A percentile compares a stretch with the other conserved stretches of the same genome.
phyloP scores from a whole-genome alignment of 2,797 vertebrate species.

The Merluccius polli region DNA sequence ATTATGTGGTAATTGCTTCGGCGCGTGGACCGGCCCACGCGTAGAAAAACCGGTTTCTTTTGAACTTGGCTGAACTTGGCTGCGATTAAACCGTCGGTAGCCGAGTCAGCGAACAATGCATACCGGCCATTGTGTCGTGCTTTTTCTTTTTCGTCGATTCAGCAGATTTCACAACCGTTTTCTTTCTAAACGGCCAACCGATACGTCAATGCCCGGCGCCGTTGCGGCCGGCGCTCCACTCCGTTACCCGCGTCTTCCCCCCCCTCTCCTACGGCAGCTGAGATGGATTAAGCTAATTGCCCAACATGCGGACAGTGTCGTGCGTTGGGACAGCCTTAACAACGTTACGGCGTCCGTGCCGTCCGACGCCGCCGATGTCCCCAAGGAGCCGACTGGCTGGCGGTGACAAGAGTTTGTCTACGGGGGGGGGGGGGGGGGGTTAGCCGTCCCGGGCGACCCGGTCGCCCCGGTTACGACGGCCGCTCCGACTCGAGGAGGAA shows the following conservation, averaged over 20 bases:
- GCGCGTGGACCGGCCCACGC: too few relatives aligned
- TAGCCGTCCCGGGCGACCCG: too few relatives aligned
- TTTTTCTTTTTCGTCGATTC: neutral
- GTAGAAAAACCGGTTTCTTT: too few relatives aligned
- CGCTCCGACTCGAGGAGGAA: too few relatives aligned
- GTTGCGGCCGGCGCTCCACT: neutral
- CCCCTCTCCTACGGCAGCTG: neutral
- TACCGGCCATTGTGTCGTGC: too few relatives aligned
- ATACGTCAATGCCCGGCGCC: neutral
- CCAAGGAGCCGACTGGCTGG: neutral
- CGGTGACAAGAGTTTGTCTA: too few relatives aligned
- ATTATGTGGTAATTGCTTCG: constrained; percentile 14
- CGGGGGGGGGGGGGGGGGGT: too few relatives aligned
- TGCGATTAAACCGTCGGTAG: neutral
- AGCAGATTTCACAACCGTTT: neutral
- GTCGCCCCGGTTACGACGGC: too few relatives aligned
- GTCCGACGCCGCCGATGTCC: neutral
- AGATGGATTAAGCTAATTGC: neutral
- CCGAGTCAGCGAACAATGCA: too few relatives aligned
- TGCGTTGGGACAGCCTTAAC: neutral
- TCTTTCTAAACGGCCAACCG: neutral
- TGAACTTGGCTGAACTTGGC: neutral
- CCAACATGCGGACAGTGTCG: neutral
- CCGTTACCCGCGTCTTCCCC: neutral
- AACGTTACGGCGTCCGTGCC: neutral